phyloP scores from a whole-genome alignment of 1,140 invertebrate species.

The Aricia agestis region DNA sequence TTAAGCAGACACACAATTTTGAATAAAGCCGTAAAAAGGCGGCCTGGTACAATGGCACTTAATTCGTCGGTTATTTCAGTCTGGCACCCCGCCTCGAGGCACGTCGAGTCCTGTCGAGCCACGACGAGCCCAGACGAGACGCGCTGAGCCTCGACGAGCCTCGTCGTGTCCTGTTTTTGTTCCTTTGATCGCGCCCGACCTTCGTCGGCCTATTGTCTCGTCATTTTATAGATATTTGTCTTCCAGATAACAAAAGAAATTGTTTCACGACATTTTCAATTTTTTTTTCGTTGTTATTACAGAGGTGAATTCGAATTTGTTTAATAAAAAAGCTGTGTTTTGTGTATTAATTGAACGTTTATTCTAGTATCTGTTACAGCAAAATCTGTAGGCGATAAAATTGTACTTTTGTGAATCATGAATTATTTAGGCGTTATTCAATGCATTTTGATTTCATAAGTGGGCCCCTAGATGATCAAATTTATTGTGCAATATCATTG shows the following conservation, averaged over 20 bases:
- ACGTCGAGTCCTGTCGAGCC: neutral
- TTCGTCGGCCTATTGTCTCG: constrained; percentile 24
- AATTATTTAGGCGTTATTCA: no score
- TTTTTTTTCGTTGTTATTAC: constrained; percentile 9
- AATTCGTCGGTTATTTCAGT: constrained; percentile 24
- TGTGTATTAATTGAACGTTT: neutral
- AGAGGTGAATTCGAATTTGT: neutral
- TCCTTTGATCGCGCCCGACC: constrained; percentile 23
- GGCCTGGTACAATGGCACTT: constrained; percentile 18
- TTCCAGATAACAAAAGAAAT: constrained; percentile 26
- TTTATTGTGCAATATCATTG: no score
- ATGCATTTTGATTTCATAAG: no score
- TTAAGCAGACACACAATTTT: constrained; percentile 18
- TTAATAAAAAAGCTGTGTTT: neutral
- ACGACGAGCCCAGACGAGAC: neutral
- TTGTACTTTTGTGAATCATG: no score
- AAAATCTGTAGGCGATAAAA: no score
- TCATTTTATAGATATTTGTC: constrained; percentile 29
- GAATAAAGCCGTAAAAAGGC: constrained; percentile 18
- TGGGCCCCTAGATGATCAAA: no score
- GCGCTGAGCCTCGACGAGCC: neutral
- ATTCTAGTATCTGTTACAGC: no score
- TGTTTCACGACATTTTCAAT: constrained; percentile 19
- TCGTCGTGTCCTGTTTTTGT: neutral
- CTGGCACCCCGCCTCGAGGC: constrained; percentile 15